These are phyloP conservation scores for Coryphaenoides rupestris DNA, from an alignment of 2,113 vertebrate genomes.

Conservation along the genomic window DNA sequence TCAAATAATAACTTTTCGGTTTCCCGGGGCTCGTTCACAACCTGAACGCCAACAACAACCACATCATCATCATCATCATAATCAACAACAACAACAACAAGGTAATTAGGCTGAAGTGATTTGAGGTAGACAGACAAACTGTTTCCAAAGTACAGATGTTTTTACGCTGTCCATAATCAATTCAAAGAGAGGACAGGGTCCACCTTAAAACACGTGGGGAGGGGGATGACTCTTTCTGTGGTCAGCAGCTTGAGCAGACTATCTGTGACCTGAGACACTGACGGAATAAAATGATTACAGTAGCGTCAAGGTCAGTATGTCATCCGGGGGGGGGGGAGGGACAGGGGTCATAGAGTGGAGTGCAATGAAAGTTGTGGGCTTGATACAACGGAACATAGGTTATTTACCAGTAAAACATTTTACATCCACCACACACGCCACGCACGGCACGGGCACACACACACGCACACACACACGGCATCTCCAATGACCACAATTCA, in stretches of 20 bases:
- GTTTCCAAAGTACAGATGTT: conserved; percentile 38
- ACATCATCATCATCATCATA: too few species aligned
- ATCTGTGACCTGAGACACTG: conserved; percentile 36
- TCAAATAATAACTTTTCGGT: conserved; percentile 2
- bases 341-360: conserved; percentile 25
- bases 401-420: conserved; percentile 38
- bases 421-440: conserved; percentile 28
- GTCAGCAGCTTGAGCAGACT: conserved; percentile 16
- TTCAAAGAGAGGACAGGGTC: not conserved
- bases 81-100: too few species aligned
- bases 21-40: conserved; percentile 44
- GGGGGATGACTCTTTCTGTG: not conserved
- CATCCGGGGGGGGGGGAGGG: conserved; percentile 18
- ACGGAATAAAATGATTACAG: conserved; percentile 24
- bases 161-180: conserved; percentile 29
- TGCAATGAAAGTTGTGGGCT: conserved; percentile 28
- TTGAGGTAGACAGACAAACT: conserved; percentile 67
- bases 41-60: conserved; percentile 33
- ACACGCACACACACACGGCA: too few species aligned
- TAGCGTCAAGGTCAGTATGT: not conserved
- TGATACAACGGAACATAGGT: conserved; percentile 31
- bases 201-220: not conserved
- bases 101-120: conserved; percentile 44
- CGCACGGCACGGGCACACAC: too few species aligned
- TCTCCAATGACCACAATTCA: conserved; percentile 43